These are phyloP conservation scores for Melitaea cinxia DNA, from an alignment of 1,140 invertebrate species.

Conservation along the genomic window DNA sequence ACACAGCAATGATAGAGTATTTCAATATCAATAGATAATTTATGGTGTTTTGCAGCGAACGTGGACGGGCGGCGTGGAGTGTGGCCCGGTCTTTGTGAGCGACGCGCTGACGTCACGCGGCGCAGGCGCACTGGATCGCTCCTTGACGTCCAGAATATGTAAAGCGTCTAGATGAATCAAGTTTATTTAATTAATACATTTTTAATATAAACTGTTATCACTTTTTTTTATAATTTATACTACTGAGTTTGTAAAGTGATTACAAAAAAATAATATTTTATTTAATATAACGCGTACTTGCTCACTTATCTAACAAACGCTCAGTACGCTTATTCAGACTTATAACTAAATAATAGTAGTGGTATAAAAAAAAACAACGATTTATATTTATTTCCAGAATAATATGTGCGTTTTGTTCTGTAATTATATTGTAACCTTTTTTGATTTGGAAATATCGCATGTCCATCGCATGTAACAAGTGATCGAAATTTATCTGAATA, in stretches of 20 bases:
- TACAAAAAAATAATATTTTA: too few species aligned
- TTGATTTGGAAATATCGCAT: neutral
- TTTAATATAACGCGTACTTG: too few species aligned
- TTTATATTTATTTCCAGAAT: too few species aligned
- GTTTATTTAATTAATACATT: neutral
- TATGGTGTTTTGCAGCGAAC: conserved; percentile 36
- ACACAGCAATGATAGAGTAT: neutral
- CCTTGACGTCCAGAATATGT: conserved; percentile 62
- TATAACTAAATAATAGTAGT: too few species aligned
- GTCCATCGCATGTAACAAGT: neutral
- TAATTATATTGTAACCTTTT: neutral
- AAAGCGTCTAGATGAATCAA: conserved; percentile 40
- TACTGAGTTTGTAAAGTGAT: too few species aligned
- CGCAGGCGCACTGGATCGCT: conserved; percentile 65
- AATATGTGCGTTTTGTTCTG: neutral
- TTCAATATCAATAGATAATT: conserved; percentile 34
- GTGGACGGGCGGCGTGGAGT: conserved; percentile 44
- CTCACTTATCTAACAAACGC: too few species aligned
- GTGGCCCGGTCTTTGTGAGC: conserved; percentile 48
- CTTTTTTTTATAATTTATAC: neutral
- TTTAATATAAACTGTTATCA: neutral
- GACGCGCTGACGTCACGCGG: conserved; percentile 69
- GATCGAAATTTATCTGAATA: conserved; percentile 43
- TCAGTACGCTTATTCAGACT: too few species aligned
- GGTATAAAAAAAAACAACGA: too few species aligned